A percentile compares a stretch with the other conserved stretches of the same genome.
Conservation (phyloP, 1,140 invertebrate genomes). For the Musca domestica region DNA sequence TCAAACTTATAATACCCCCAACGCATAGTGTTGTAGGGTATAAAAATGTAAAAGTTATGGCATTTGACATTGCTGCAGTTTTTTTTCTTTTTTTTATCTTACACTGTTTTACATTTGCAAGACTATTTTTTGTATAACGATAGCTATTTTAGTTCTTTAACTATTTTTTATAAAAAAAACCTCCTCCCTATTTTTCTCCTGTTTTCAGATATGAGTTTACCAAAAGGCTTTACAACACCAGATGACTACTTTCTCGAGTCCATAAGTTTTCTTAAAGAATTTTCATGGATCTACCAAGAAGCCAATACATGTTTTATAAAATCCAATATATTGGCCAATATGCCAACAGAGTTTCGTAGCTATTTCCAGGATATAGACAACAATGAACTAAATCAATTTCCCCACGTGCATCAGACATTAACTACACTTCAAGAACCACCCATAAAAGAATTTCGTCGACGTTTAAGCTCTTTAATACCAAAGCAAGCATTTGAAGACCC, state of each 20-base stretch:
- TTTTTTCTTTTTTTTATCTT: not conserved
- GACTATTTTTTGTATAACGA: not conserved
- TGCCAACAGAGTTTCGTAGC: constrained; percentile 58
- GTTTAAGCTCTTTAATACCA: constrained; percentile 31
- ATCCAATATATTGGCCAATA: constrained; percentile 57
- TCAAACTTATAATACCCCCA: too few species aligned
- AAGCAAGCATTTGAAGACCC: constrained; percentile 3
- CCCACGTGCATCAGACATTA: constrained; percentile 28
- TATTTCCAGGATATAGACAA: constrained; percentile 54
- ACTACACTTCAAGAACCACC: not conserved
- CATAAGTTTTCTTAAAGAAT: constrained; percentile 60
- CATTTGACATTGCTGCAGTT: too few species aligned
- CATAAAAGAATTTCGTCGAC: constrained; percentile 30
- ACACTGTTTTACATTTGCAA: not conserved
- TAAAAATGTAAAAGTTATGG: too few species aligned
- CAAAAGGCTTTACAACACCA: constrained; percentile 29
- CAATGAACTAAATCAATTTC: constrained; percentile 49
- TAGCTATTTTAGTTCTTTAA: not conserved
- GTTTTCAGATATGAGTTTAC: constrained; percentile 38
- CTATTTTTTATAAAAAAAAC: not conserved
- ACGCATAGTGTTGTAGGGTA: too few species aligned
- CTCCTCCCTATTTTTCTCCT: not conserved
- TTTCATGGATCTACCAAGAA: constrained; percentile 66
- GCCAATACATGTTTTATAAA: constrained; percentile 67
- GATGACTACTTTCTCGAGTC: constrained; percentile 60